A percentile compares a stretch with the other conserved stretches of the same genome.
Conservation (phyloP, 2,888 invertebrate species). For the Ectobius pallidus region DNA sequence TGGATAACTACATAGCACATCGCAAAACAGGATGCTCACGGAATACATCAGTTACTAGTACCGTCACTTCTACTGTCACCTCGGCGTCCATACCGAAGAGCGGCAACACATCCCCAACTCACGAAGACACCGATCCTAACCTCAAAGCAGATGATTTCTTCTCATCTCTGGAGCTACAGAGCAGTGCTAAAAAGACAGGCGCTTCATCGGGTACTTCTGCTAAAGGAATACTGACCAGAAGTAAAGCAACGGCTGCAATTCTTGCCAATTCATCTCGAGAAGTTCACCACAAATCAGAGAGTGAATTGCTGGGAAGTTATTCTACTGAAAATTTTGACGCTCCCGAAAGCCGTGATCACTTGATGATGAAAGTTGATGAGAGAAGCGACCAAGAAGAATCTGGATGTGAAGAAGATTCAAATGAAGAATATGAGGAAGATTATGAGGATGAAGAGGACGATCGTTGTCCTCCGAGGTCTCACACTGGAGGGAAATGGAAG, state of each 20-base stretch:
- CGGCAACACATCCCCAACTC: conserved; percentile 27
- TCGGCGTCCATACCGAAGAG: conserved; percentile 44
- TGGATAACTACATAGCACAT: conserved; percentile 87
- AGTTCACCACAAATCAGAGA: neutral
- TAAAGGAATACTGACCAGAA: conserved; percentile 55
- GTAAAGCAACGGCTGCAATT: conserved; percentile 54
- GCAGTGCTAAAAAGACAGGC: conserved; percentile 44
- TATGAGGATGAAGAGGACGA: conserved; percentile 42
- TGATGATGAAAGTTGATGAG: neutral
- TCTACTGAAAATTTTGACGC: neutral
- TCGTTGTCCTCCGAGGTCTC: conserved; percentile 58
- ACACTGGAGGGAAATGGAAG: conserved; percentile 78
- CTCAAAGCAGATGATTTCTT: conserved; percentile 87
- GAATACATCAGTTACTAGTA: conserved; percentile 35
- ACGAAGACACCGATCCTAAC: conserved; percentile 59
- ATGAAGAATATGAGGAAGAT: conserved; percentile 33
- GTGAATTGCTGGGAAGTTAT: neutral
- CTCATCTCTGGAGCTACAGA: conserved; percentile 67
- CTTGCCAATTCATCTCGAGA: conserved; percentile 50
- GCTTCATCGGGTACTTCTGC: conserved; percentile 7
- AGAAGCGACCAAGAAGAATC: conserved; percentile 17
- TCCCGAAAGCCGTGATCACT: neutral
- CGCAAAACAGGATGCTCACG: conserved; percentile 71
- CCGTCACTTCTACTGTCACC: neutral
- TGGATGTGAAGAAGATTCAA: conserved; percentile 17